Base-by-base conservation (phyloP, 2,113 vertebrate genomes). In the Percopsis transmontana region DNA sequence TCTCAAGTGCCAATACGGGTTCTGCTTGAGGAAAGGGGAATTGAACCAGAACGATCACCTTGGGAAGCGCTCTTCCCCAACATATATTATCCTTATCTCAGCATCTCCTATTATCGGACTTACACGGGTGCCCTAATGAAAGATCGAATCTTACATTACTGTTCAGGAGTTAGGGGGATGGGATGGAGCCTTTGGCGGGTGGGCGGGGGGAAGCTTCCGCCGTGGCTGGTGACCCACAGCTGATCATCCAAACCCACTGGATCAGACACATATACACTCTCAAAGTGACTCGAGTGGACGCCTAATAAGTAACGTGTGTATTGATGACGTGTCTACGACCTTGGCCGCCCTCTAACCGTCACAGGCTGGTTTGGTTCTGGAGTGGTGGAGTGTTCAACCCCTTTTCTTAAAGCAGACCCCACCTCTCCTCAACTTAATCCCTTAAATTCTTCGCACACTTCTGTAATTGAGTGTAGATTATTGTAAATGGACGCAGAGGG, bases 1-100 rank as follows among this genome's bases (percentile, higher is more conserved):
- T 78, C 84, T 83, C 70, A 80, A 89, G 86, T 89, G 90, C 88
- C 88, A 87, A 87, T 89, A 86, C 87, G 80, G 80, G 83, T 91
- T 90, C 79, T 82, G 82, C 81, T 85, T 53, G 76, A 87, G 86
- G 86, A 85, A 89, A 85, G 78, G 81, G 27, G 84, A 85, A 88
- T 70, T 80, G 85, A 87, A 87, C 85, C 83, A 69, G 77, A 82
- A 83, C 76, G 81, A 89, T 89, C 88, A 90, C 90, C 90, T 90
- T 91, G 87, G 77, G 66, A 66, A 66, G 74, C 54, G 20, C 60
- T 11, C 33, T 27, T 11, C 15, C 21, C 16, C 68, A 68, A 84
- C 74, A 70, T 78, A 76, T 73, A 86, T 76, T 78, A 74, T 68
- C 75, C 81, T 81, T 83, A 84, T 78, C 85, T 79, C 87, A 87